Evolutionary conservation across 2,888 invertebrate genomes (phyloP).

Genomic region (Polylopha cassiicola): DNA sequence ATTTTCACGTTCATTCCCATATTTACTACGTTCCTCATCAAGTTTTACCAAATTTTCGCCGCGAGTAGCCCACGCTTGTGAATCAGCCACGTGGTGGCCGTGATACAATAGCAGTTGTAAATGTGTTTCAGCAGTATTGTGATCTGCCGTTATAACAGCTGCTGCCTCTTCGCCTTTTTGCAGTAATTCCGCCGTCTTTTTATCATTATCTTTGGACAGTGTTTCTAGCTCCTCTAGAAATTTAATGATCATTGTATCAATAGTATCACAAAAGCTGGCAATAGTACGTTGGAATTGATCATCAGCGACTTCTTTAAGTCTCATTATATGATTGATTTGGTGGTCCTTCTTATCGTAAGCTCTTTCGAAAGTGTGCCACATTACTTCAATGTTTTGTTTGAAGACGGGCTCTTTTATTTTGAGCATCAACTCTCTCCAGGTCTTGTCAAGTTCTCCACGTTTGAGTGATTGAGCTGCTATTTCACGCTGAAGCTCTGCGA

Average conservation of each 20-base stretch:
- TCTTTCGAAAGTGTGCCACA: slow-evolving; percentile 73
- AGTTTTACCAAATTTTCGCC: slow-evolving; percentile 65
- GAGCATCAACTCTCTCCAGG: slow-evolving; percentile 57
- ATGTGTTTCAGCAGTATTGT: slow-evolving; percentile 60
- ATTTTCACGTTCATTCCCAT: slow-evolving; percentile 49
- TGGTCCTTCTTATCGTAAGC: slow-evolving; percentile 77
- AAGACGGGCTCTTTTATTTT: slow-evolving; percentile 65
- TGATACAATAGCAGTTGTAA: slow-evolving; percentile 59
- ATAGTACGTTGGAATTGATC: slow-evolving; percentile 80
- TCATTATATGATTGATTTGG: slow-evolving; percentile 73
- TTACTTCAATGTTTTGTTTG: slow-evolving; percentile 55
- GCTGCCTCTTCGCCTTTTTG: slow-evolving; percentile 45
- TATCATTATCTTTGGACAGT: slow-evolving; percentile 48
- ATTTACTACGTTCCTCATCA: slow-evolving; percentile 60
- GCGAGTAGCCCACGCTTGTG: slow-evolving; percentile 54
- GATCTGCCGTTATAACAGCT: slow-evolving; percentile 41
- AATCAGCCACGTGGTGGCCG: slow-evolving; percentile 51
- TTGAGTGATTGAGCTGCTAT: slow-evolving; percentile 46
- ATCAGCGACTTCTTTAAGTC: slow-evolving; percentile 79
- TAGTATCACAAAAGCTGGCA: slow-evolving; percentile 78
- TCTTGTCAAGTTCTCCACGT: slow-evolving; percentile 50
- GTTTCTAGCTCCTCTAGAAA: slow-evolving; percentile 54
- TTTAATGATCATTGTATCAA: slow-evolving; percentile 78
- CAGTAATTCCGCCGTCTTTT: slow-evolving; percentile 41
- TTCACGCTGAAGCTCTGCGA: slow-evolving; percentile 54